Evolutionary conservation across 2,888 invertebrate genomes (phyloP), one percentile per base, ranked within the genome.

Genomic region (Cryptosula pallasiana): DNA sequence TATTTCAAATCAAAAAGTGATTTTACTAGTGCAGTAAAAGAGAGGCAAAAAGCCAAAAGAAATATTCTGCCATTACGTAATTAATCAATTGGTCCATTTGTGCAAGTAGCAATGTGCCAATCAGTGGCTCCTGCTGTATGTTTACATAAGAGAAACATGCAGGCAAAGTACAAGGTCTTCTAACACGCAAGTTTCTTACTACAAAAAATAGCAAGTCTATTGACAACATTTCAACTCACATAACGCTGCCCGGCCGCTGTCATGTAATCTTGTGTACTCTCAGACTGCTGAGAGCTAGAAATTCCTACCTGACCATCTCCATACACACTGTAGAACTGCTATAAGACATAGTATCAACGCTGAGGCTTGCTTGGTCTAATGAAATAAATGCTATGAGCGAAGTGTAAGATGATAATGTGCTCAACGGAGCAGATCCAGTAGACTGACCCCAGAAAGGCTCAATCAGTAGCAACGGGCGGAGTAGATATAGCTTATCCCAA

Each of bases 391-490:
- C n/a, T n/a, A n/a, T n/a, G n/a, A n/a, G n/a, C n/a, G n/a, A n/a
- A n/a, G n/a, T n/a, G n/a, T n/a, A n/a, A n/a, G n/a, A n/a, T n/a
- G n/a, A n/a, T 13, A 45, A 45, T 45, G 45, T 63, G 63, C 63
- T 63, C 63, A 63, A 32, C 63, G 13, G 63, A 63, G 63, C 63
- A 63, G 25, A 32, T 25, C 55, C 32, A 63, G 63, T 63, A 32
- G 63, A 45, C 9, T 45, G 20, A 13, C 45, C 20, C 45, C n/a
- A n/a, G n/a, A n/a, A n/a, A n/a, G n/a, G n/a, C n/a, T n/a, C n/a
- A n/a, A n/a, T n/a, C n/a, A n/a, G n/a, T n/a, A n/a, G n/a, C n/a
- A n/a, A n/a, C n/a, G n/a, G n/a, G n/a, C n/a, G n/a, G n/a, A n/a
- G n/a, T n/a, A n/a, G n/a, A n/a, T n/a, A n/a, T n/a, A n/a, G n/a